A percentile compares a stretch with the other conserved stretches of the same genome.
phyloP scores from a whole-genome alignment of 2,113 vertebrate genomes.

The Penelope pileata region DNA sequence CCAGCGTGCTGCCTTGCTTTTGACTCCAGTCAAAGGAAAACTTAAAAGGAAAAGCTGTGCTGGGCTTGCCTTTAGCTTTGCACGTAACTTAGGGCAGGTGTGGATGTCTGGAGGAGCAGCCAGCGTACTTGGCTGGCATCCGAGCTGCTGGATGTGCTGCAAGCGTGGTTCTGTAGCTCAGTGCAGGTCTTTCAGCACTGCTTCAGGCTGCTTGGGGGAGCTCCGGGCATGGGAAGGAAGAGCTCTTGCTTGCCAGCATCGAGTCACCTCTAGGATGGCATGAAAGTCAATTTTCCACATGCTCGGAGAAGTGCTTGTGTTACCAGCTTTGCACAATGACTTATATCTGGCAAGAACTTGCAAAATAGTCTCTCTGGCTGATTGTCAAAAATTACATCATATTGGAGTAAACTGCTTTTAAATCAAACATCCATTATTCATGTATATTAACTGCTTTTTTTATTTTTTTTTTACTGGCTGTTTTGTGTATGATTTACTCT shows the following conservation, averaged over 20 bases:
- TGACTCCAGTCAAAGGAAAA: conserved; percentile 40
- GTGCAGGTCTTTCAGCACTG: neutral
- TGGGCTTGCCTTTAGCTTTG: neutral
- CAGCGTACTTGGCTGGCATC: neutral
- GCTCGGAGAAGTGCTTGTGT: conserved; percentile 49
- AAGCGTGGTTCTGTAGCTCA: neutral
- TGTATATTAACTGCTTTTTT: conserved; percentile 84
- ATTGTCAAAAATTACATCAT: conserved; percentile 94
- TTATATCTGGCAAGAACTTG: conserved; percentile 84
- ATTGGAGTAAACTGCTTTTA: conserved; percentile 86
- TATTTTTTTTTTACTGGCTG: conserved; percentile 66
- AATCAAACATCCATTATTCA: conserved; percentile 88
- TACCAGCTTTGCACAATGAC: conserved; percentile 80
- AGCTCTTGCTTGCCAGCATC: conserved; percentile 54
- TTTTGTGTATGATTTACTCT: conserved; percentile 80
- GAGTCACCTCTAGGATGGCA: conserved; percentile 77
- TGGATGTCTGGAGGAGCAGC: neutral
- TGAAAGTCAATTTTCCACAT: conserved; percentile 75
- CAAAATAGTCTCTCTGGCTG: conserved; percentile 90
- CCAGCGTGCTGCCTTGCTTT: conserved; percentile 51
- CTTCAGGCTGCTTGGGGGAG: neutral
- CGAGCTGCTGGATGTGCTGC: neutral
- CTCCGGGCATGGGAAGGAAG: conserved; percentile 5
- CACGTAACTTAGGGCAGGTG: neutral
- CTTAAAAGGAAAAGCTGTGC: conserved; percentile 23